A percentile compares a stretch with the other conserved stretches of the same genome.
Evolutionary conservation across 2,888 invertebrate species (phyloP).

Genomic region (Hyposoter dolosus): DNA sequence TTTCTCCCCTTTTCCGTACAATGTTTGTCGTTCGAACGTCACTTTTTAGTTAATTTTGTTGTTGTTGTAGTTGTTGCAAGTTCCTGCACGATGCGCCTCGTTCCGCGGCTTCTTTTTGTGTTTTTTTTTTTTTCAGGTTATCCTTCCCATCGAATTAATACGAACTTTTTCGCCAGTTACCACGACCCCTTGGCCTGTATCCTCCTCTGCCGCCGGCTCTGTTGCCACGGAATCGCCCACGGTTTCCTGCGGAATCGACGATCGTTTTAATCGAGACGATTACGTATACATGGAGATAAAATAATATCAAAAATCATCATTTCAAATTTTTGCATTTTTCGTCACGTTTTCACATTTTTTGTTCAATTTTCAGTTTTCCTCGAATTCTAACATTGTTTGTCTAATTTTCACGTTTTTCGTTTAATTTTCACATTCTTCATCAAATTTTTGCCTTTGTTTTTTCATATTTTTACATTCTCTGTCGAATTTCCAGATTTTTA

Average conservation of each 20-base stretch:
- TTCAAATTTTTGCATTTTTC: no score
- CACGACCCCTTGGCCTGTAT: conserved; percentile 80
- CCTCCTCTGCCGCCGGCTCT: conserved; percentile 80
- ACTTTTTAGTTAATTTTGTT: conserved; percentile 50
- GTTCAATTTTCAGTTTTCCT: background rate
- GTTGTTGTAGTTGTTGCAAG: background rate
- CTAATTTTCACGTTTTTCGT: background rate
- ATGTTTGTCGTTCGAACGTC: conserved; percentile 26
- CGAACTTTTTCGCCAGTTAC: conserved; percentile 82
- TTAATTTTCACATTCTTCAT: background rate
- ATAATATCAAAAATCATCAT: no score
- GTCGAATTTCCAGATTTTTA: background rate
- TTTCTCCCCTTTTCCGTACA: background rate
- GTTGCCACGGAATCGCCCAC: conserved; percentile 82
- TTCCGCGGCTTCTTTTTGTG: conserved; percentile 30
- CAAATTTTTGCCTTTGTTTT: background rate
- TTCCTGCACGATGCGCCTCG: conserved; percentile 31
- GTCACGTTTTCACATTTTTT: background rate
- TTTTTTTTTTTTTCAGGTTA: conserved; percentile 6
- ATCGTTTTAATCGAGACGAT: background rate
- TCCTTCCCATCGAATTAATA: conserved; percentile 75
- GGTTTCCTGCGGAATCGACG: conserved; percentile 74
- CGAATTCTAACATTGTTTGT: background rate
- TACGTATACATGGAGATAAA: background rate
- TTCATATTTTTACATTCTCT: background rate